Conservation (phyloP, 2,113 vertebrate genomes). For the Sarotherodon lohbergeri region DNA sequence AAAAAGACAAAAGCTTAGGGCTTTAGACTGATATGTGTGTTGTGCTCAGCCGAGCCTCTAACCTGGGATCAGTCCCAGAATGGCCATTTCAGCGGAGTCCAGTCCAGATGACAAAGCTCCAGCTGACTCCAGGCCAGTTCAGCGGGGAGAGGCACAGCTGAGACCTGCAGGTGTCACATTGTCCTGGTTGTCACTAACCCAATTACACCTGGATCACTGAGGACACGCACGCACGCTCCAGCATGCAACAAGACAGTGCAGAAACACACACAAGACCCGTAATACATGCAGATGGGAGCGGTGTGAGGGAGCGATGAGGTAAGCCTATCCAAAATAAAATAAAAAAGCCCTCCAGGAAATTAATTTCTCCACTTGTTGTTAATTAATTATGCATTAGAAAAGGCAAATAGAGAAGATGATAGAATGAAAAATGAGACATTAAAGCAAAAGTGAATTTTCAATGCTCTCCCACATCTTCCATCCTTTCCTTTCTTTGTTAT, state of each 20-base stretch:
- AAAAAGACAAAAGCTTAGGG: slow-evolving; percentile 23
- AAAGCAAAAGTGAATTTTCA: slow-evolving; percentile 37
- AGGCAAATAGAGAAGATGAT: slow-evolving; percentile 27
- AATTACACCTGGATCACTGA: slow-evolving; percentile 59
- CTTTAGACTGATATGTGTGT: slow-evolving; percentile 30
- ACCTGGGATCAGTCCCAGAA: slow-evolving; percentile 38
- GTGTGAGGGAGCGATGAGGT: not conserved
- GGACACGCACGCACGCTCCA: not conserved
- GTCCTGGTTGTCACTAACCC: slow-evolving; percentile 69
- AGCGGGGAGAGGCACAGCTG: slow-evolving; percentile 52
- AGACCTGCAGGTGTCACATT: slow-evolving; percentile 66
- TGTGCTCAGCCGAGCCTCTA: not conserved
- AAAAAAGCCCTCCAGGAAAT: slow-evolving; percentile 32
- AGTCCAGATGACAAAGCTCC: slow-evolving; percentile 58
- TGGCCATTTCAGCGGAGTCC: slow-evolving; percentile 10
- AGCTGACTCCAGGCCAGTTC: slow-evolving; percentile 62
- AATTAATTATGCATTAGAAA: slow-evolving; percentile 53
- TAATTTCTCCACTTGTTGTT: slow-evolving; percentile 26
- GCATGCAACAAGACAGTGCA: not conserved
- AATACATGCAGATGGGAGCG: not conserved
- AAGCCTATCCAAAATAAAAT: not conserved
- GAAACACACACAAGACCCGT: not conserved
- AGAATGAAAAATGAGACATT: slow-evolving; percentile 21
- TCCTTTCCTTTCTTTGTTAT: not conserved
- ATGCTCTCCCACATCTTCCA: not conserved